A percentile compares a stretch with the other conserved stretches of the same genome.
phyloP scores from a whole-genome alignment of 2,888 invertebrate genomes.

The Liposcelis brunnea region DNA sequence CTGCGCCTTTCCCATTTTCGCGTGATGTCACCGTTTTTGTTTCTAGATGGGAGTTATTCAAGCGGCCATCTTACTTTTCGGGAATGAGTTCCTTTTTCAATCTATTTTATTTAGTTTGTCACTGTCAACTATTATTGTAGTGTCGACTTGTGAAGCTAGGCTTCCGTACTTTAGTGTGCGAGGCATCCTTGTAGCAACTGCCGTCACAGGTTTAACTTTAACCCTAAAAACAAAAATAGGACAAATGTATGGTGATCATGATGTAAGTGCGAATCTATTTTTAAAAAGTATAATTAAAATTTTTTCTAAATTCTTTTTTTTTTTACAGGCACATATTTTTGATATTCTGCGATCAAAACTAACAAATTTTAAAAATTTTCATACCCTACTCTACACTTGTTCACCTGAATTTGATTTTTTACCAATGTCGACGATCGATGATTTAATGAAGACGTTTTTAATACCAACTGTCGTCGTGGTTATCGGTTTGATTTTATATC shows the following conservation, averaged over 20 bases:
- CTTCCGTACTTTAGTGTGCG: constrained; percentile 4
- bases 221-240: constrained; percentile 28
- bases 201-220: constrained; percentile 21
- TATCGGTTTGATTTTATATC: constrained; percentile 8
- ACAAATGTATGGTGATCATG: constrained; percentile 21
- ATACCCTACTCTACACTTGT: constrained; percentile 62
- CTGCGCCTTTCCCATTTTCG: too few species aligned
- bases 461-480: constrained; percentile 33
- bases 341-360: constrained; percentile 55
- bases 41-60: constrained; percentile 27
- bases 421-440: constrained; percentile 33
- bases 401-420: constrained; percentile 59
- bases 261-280: constrained; percentile 19
- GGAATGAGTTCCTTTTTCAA: constrained; percentile 36
- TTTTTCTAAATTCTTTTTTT: constrained; percentile 7
- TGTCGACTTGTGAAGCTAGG: too few species aligned
- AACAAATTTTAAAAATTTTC: constrained; percentile 47
- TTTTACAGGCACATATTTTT: constrained; percentile 44
- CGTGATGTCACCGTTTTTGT: too few species aligned
- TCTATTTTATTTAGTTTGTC: constrained; percentile 26
- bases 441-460: constrained; percentile 35
- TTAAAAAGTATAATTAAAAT: neutral
- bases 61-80: constrained; percentile 32
- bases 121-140: constrained; percentile 15
- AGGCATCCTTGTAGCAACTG: constrained; percentile 16